Base-by-base conservation (phyloP, 2,888 invertebrate genomes). In the Entomobrya proxima region DNA sequence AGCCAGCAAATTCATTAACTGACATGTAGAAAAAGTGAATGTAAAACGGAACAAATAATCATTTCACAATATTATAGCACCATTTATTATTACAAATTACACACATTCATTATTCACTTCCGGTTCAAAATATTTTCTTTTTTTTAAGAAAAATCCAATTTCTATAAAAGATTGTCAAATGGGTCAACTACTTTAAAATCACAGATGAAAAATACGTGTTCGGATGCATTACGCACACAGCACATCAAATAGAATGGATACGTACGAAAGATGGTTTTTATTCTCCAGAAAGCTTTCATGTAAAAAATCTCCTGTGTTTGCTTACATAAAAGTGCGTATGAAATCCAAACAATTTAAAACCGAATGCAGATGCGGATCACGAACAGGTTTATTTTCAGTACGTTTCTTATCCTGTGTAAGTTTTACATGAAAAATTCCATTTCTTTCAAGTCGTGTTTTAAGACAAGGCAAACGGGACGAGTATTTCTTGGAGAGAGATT, bases 371-470 rank as follows among this genome's bases (percentile, higher is more conserved):
- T 40, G 37, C 18, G 40, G 47, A 47, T 47, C 78, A 78, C 67
- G 78, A 64, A 61, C 78, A 64, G 44, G 67, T 78, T 77, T 78
- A 78, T 79, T 79, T 79, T 67, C 35, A 79, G 64, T 47, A 7
- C 15, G 35, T 18, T 47, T 55, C 35, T 47, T 27, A 24, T 55
- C 11, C 55, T 11, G 21, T 55, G 9, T 55, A 61, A 61, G 32
- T 15, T 13, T 61, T 61, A 32, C 21, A 61, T 7, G 61, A 27
- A 13, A 5, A 30, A 11, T 47, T 30, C 30, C 32, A 21, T 13
- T 27, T 55, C 21, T 13, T 55, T 55, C 27, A 27, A 55, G 55
- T 11, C 7, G 30, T 24, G 7, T 27, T 5, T 24, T 24, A 5
- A 24, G 9, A 61, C 61, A 69, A n/a, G n/a, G n/a, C n/a, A n/a